Percentiles rank a stretch among this genome's conserved stretches.
phyloP scores from a whole-genome alignment of 2,113 vertebrate genomes.

The Capreolus pygargus region DNA sequence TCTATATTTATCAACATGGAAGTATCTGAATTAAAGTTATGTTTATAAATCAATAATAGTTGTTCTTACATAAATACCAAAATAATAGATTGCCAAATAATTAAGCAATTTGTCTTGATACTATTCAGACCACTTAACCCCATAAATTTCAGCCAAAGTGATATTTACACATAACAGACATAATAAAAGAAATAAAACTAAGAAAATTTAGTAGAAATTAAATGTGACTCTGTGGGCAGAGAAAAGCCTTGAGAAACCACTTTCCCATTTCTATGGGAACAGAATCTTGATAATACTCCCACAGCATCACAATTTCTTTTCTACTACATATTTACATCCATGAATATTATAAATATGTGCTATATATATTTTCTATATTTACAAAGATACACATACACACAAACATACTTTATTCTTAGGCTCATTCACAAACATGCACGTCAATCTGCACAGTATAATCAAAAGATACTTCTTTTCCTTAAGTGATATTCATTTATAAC shows the following conservation, averaged over 20 bases:
- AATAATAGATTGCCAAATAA: slow-evolving; percentile 1
- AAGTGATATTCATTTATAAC: slow-evolving; percentile 25
- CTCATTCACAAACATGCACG: slow-evolving; percentile 23
- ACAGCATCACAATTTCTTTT: background rate
- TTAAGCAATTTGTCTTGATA: background rate
- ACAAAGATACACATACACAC: slow-evolving; percentile 46
- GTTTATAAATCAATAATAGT: slow-evolving; percentile 17
- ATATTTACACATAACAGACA: slow-evolving; percentile 18
- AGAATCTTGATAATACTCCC: background rate
- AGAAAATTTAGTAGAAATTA: slow-evolving; percentile 38
- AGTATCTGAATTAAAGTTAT: slow-evolving; percentile 17
- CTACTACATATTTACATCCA: slow-evolving; percentile 28
- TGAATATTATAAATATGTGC: slow-evolving; percentile 63
- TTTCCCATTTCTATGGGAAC: background rate
- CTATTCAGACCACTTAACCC: background rate
- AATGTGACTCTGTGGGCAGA: slow-evolving; percentile 18
- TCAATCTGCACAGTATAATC: background rate
- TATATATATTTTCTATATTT: slow-evolving; percentile 61
- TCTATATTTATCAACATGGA: slow-evolving; percentile 3
- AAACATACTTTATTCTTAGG: background rate
- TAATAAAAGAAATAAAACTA: slow-evolving; percentile 29
- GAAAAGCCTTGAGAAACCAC: background rate
- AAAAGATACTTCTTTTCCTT: slow-evolving; percentile 32
- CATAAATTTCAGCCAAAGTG: background rate
- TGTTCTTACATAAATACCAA: background rate